Conservation (phyloP, 2,113 vertebrate species). For the Cololabis saira region DNA sequence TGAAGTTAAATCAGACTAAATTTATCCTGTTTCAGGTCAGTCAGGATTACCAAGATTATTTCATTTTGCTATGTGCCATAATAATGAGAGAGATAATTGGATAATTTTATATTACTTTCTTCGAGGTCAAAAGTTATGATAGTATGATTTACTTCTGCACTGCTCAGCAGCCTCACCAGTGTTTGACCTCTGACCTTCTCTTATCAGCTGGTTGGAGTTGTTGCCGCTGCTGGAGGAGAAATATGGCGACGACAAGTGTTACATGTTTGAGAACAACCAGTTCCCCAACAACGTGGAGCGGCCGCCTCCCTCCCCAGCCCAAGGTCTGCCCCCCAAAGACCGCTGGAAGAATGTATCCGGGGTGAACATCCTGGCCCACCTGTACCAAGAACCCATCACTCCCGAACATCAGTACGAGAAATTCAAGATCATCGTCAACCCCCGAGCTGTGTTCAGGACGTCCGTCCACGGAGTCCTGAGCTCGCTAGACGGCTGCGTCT, state of each 20-base stretch:
- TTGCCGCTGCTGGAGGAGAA: slow-evolving; percentile 64
- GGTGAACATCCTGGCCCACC: slow-evolving; percentile 74
- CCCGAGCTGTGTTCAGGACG: slow-evolving; percentile 26
- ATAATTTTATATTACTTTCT: too few relatives aligned
- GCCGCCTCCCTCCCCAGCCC: background rate
- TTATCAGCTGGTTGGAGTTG: slow-evolving; percentile 68
- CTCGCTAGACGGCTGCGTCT: fast-evolving
- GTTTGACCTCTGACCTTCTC: background rate
- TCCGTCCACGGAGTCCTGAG: slow-evolving; percentile 59
- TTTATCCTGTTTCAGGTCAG: too few relatives aligned
- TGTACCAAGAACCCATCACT: slow-evolving; percentile 44
- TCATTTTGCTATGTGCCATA: too few relatives aligned
- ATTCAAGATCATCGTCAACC: slow-evolving; percentile 65
- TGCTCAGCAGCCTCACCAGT: background rate
- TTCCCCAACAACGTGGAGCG: slow-evolving; percentile 35
- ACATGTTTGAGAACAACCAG: slow-evolving; percentile 77
- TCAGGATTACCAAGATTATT: too few relatives aligned
- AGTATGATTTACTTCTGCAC: too few relatives aligned
- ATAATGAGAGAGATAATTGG: too few relatives aligned
- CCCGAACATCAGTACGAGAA: fast-evolving
- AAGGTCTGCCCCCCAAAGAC: background rate
- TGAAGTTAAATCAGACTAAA: too few relatives aligned
- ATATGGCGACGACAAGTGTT: slow-evolving; percentile 45
- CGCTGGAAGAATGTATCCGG: slow-evolving; percentile 69
- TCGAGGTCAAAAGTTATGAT: too few relatives aligned